Evolutionary conservation across 2,113 vertebrate species (phyloP).

Genomic region (Gracilinanus agilis): DNA sequence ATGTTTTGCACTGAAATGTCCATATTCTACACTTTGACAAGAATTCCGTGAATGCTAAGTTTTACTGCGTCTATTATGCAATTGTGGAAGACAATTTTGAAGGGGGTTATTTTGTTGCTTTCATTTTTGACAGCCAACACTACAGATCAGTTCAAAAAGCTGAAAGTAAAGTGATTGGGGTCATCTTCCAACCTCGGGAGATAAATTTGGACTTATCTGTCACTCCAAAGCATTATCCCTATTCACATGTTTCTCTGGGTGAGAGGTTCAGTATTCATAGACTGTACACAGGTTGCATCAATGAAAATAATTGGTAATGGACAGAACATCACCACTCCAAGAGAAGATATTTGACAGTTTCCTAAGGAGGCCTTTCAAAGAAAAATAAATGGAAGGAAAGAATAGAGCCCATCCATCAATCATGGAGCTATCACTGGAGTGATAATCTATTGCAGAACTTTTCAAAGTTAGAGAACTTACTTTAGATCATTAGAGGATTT

Average conservation of each 20-base stretch:
- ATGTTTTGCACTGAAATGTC: background rate
- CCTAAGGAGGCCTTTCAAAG: background rate
- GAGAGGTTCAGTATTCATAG: constrained; percentile 8
- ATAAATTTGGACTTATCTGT: constrained; percentile 2
- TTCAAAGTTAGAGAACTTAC: background rate
- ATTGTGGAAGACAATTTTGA: background rate
- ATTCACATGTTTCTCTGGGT: background rate
- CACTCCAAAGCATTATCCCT: background rate
- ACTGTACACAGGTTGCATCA: background rate
- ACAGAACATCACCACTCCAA: background rate
- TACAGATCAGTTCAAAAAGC: background rate
- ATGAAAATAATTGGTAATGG: constrained; percentile 16
- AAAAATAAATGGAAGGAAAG: background rate
- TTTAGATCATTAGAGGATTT: background rate
- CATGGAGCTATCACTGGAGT: background rate
- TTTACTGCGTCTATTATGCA: background rate
- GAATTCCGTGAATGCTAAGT: background rate
- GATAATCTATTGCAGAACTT: background rate
- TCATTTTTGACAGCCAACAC: background rate
- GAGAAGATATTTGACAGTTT: background rate
- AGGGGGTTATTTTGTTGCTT: background rate
- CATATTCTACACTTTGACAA: background rate
- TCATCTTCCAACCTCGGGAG: background rate
- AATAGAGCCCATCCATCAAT: background rate
- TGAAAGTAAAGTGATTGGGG: background rate